Percentiles rank a stretch among this genome's conserved stretches.
Conservation (phyloP, 2,113 vertebrate genomes). For the Oreochromis aureus region DNA sequence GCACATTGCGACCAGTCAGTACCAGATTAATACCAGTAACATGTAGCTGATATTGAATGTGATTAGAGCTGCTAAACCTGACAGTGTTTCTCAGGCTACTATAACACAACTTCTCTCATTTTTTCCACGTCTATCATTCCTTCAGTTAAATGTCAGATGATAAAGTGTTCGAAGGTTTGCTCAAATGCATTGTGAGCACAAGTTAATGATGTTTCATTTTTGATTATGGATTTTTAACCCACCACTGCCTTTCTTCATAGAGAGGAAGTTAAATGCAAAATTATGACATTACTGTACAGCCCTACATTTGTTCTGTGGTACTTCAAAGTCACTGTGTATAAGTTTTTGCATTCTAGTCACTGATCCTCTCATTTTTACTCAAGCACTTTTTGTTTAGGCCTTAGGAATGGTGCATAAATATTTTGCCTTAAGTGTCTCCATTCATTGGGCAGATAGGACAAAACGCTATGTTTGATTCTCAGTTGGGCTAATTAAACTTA, state of each 20-base stretch:
- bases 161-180: not conserved
- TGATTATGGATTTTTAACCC: not conserved
- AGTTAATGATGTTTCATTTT: not conserved
- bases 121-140: not conserved
- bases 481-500: not conserved
- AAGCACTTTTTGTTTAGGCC: not conserved
- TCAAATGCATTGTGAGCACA: not conserved
- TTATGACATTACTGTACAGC: not conserved
- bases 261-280: not conserved
- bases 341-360: not conserved
- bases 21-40: not conserved
- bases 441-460: not conserved
- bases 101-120: not conserved
- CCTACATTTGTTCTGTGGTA: not conserved
- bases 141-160: not conserved
- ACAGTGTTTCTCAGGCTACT: not conserved
- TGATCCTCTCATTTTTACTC: not conserved
- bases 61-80: not conserved
- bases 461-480: not conserved
- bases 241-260: not conserved
- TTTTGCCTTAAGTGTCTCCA: not conserved
- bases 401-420: not conserved
- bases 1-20: not conserved
- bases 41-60: not conserved
- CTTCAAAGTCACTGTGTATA: not conserved